Conservation (phyloP, 2,888 invertebrate genomes). For the Unio delphinus region DNA sequence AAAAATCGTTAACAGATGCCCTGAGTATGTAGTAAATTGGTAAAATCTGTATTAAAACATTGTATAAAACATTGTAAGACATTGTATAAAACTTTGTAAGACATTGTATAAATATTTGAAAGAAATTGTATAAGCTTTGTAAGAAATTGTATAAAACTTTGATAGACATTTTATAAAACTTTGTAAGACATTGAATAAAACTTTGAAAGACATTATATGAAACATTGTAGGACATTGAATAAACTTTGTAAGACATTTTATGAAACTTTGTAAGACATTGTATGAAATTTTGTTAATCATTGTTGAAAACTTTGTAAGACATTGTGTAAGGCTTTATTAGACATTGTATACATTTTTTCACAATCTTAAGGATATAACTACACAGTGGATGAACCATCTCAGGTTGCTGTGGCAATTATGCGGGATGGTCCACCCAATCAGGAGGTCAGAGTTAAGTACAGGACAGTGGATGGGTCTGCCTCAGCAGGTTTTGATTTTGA, state of each 20-base stretch:
- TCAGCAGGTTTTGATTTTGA: slow-evolving; percentile 50
- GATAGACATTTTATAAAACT: too few species aligned
- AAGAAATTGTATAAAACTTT: not conserved
- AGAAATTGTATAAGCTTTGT: not conserved
- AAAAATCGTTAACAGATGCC: too few species aligned
- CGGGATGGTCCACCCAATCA: slow-evolving; percentile 52
- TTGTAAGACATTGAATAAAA: not conserved
- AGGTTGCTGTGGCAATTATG: slow-evolving; percentile 44
- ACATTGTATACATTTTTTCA: not conserved
- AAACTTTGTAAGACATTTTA: not conserved
- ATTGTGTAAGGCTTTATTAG: not conserved
- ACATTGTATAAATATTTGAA: not conserved
- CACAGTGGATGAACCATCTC: slow-evolving; percentile 50
- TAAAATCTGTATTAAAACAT: not conserved
- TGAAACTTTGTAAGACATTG: not conserved
- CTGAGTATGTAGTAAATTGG: too few species aligned
- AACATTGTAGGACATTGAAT: not conserved
- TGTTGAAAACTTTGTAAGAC: not conserved
- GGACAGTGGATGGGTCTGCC: slow-evolving; percentile 64
- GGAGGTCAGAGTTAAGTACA: slow-evolving; percentile 49
- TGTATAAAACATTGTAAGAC: not conserved
- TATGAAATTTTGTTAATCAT: not conserved
- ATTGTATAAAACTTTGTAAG: not conserved
- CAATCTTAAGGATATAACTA: slow-evolving; percentile 39
- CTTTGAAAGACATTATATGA: not conserved